These are phyloP conservation scores for Proisotoma minuta DNA, from an alignment of 2,888 invertebrate genomes.

Conservation along the genomic window DNA sequence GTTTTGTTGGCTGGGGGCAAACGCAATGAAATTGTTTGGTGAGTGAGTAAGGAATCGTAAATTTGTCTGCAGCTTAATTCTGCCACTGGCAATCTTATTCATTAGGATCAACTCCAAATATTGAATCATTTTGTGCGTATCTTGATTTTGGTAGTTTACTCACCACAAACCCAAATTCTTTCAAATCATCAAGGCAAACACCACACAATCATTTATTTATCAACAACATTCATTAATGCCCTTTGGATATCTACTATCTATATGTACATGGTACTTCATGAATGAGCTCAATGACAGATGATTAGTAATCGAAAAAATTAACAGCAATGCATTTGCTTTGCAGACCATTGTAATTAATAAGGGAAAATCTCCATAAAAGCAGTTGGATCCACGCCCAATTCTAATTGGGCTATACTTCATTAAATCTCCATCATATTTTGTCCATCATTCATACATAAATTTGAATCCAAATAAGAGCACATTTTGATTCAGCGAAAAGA, in stretches of 20 bases:
- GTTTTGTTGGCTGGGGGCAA: background rate
- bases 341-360: slow-evolving; percentile 13
- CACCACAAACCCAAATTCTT: background rate
- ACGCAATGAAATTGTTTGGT: background rate
- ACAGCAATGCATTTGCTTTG: background rate
- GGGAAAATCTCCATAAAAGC: slow-evolving; percentile 24
- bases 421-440: background rate
- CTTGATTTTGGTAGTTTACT: background rate
- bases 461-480: too few relatives aligned
- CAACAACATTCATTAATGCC: background rate
- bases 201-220: slow-evolving; percentile 1
- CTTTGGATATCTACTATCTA: too few relatives aligned
- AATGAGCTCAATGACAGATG: slow-evolving; percentile 10
- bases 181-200: background rate
- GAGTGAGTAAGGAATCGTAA: background rate
- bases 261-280: background rate
- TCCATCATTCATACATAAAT: too few relatives aligned
- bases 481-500: too few relatives aligned
- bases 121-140: too few relatives aligned
- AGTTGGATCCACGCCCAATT: slow-evolving; percentile 32
- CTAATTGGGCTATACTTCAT: too few relatives aligned
- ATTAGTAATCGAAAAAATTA: background rate
- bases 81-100: too few relatives aligned
- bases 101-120: too few relatives aligned
- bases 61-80: too few relatives aligned